Base-by-base conservation (phyloP, 2,113 vertebrate species). In the Ochotona princeps region DNA sequence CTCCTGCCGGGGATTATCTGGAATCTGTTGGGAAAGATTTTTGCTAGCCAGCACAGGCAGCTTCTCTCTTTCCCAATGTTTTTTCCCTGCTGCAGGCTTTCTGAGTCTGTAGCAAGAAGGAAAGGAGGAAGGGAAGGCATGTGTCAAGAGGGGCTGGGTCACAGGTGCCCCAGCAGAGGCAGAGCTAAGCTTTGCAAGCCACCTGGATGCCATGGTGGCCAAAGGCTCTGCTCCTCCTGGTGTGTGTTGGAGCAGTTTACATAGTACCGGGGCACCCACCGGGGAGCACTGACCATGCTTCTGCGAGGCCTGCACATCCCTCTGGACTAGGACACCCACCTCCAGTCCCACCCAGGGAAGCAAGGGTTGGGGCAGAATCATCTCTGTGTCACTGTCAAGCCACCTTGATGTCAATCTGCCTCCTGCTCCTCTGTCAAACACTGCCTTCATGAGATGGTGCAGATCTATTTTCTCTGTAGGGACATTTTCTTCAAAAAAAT, bases 21-120 rank as follows among this genome's bases (percentile, higher is more conserved):
- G 96, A 97, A 92, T 82, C 83, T 61, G 28, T 15, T 17, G 69
- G 75, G 63, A 92, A 95, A 96, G 66, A 73, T 32, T 14, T n/a
- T 7, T 23, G 25, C 28, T 87, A 51, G 61, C 72, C 93, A 66
- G 94, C 79, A 12, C n/a, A n/a, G 60, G 57, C 49, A 94, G 69
- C 17, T 1, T 70, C 38, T 89, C 51, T 83, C 5, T 92, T 90
- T 90, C 13, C 23, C 66, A 87, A 87, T 82, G 23, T 73, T 26
- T 69, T 79, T 79, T 76, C 87, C 87, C 49, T 47, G 30, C n/a
- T 6, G 18, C 10, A 0, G 87, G 38, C 20, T 91, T 26, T 73
- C 54, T 11, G 30, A 15, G 14, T 49, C 63, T 91, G 79, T 65
- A 44, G 38, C 38, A 44, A 6, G 38, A 44, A 44, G 38, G 38